Evolutionary conservation across 1,140 invertebrate species (phyloP), one percentile per base, ranked within the genome.

Genomic region (Laupala kohalensis): DNA sequence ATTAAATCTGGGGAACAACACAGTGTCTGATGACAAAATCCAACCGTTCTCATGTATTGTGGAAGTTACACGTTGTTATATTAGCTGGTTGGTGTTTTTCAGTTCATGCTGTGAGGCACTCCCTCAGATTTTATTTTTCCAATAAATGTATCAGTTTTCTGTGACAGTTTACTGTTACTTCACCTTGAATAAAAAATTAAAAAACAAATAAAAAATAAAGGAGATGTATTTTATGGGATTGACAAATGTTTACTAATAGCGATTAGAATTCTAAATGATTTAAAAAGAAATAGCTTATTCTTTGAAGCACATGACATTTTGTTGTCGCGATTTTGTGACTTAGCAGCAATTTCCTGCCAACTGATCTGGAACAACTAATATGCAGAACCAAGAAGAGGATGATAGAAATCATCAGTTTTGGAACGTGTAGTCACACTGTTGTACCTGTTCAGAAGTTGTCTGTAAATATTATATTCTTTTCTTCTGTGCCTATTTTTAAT

Each of bases 141-240:
- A 70, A 64, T 70, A 25, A 26, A 70, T 70, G 25, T 64, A 65
- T 19, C 25, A 6, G 24, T 26, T 27, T 37, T 71, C 25, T 28
- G 63, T 71, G 27, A 24, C 27, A 64, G 27, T 66, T 27, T 64
- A 19, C 53, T 29, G 53, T 25, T 64, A 66, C 27, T 15, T 64
- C 63, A 71, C n/a, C 25, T 66, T 28, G 23, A 71, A 64, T 23
- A 66, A 71, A 30, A 29, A 69, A 72, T 62, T 25, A 68, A 63
- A 68, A 53, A 68, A 71, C 27, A 71, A 28, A 64, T 64, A 71
- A 30, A 72, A 23, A 72, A 62, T 68, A 67, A 63, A 68, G 53
- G 30, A 72, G 28, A 62, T 67, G 65, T 72, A 72, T 69, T 68
- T 72, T 72, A 69, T 72, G 71, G 71, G 71, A 72, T 72, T 63